These are phyloP conservation scores for Branchellion lobata DNA, from an alignment of 2,888 invertebrate species.

Conservation along the genomic window DNA sequence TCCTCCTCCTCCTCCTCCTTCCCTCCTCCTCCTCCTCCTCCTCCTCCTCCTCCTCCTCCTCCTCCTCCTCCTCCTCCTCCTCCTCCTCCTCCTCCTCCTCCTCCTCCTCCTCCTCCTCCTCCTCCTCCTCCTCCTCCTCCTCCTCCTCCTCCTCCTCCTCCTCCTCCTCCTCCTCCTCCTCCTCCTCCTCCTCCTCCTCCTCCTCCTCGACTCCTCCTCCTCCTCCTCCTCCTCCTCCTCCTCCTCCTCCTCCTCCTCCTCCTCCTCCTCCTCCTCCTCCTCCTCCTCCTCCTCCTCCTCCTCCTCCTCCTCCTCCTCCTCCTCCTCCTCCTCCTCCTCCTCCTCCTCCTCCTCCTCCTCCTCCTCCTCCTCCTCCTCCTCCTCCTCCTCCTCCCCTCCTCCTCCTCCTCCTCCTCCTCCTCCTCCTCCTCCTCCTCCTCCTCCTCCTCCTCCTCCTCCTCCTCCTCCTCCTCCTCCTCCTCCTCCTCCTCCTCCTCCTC, in stretches of 20 bases:
- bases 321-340: not conserved
- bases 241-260: constrained; percentile 1
- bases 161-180: not conserved
- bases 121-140: not conserved
- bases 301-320: not conserved
- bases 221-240: not conserved
- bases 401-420: constrained; percentile 13
- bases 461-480: constrained; percentile 33
- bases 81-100: not conserved
- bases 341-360: constrained; percentile 7
- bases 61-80: not conserved
- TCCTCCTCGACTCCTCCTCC: no score
- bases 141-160: not conserved
- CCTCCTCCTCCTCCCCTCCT: not conserved
- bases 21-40: not conserved
- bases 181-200: not conserved
- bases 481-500: constrained; percentile 9
- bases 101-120: not conserved
- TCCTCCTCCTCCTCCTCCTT: not conserved
- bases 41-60: not conserved
- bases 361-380: not conserved
- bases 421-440: not conserved
- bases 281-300: no score
- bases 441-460: constrained; percentile 33
- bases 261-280: not conserved